These are phyloP conservation scores for Mimumesa dahlbomi DNA, from an alignment of 2,888 invertebrate genomes.

Conservation along the genomic window DNA sequence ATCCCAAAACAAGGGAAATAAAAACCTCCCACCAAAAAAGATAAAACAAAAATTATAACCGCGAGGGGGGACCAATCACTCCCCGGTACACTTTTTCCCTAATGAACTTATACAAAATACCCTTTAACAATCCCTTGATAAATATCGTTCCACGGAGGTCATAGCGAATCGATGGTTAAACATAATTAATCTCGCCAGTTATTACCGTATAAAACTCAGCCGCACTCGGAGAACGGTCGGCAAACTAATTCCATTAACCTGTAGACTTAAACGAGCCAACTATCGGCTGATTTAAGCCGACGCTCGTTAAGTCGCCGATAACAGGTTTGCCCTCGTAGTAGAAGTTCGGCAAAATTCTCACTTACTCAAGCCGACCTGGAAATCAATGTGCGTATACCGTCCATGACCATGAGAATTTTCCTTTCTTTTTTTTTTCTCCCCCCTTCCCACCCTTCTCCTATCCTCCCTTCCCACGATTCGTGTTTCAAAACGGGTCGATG, in stretches of 20 bases:
- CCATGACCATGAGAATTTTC: no score
- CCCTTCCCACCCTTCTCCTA: background rate
- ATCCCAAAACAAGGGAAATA: no score
- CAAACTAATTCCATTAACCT: conserved; percentile 37
- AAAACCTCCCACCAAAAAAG: no score
- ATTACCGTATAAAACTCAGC: conserved; percentile 32
- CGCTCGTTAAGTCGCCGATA: conserved; percentile 52
- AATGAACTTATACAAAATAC: no score
- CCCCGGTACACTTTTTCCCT: no score
- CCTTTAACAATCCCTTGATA: no score
- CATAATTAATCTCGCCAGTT: conserved; percentile 45
- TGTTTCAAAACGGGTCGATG: conserved; percentile 29
- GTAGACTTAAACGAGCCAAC: conserved; percentile 23
- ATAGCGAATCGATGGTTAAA: conserved; percentile 22
- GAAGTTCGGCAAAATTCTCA: conserved; percentile 37
- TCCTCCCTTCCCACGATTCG: background rate
- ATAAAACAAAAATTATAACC: no score
- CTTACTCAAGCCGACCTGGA: conserved; percentile 26
- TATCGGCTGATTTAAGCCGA: conserved; percentile 16
- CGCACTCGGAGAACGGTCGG: background rate
- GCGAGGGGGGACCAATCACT: no score
- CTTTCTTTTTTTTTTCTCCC: background rate
- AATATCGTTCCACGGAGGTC: background rate
- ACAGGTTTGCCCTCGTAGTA: conserved; percentile 20
- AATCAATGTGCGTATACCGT: conserved; percentile 28